Conservation (phyloP, 2,888 invertebrate species). For the Gryllus longicercus region DNA sequence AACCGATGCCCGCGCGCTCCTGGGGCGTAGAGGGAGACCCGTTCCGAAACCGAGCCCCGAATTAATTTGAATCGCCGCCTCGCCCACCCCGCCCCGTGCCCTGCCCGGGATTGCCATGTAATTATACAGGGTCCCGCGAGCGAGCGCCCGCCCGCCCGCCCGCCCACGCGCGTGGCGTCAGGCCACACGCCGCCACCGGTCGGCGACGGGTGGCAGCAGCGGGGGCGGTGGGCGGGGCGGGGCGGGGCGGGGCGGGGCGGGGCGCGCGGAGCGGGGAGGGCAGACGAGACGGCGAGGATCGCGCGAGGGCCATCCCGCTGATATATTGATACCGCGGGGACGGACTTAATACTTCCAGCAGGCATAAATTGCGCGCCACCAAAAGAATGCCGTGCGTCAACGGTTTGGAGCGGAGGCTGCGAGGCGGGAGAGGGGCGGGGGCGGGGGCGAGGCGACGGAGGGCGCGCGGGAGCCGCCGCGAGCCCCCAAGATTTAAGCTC, state of each 20-base stretch:
- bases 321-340: constrained; percentile 2
- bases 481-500: neutral
- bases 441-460: neutral
- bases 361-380: neutral
- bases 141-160: too few species aligned
- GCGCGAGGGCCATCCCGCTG: neutral
- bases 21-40: too few species aligned
- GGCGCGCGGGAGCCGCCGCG: neutral
- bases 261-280: neutral
- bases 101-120: neutral
- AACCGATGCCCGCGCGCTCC: neutral
- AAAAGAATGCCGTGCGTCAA: constrained; percentile 17
- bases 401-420: neutral
- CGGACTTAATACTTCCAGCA: neutral
- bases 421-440: neutral
- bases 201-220: neutral
- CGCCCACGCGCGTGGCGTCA: too few species aligned
- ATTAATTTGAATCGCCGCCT: neutral
- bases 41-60: neutral
- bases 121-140: neutral
- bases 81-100: too few species aligned
- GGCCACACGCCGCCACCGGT: too few species aligned
- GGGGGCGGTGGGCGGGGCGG: neutral
- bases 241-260: too few species aligned
- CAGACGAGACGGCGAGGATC: neutral